A percentile compares a stretch with the other conserved stretches of the same genome.
Conservation (phyloP, 2,797 vertebrate genomes). For the Carcharodon carcharias region DNA sequence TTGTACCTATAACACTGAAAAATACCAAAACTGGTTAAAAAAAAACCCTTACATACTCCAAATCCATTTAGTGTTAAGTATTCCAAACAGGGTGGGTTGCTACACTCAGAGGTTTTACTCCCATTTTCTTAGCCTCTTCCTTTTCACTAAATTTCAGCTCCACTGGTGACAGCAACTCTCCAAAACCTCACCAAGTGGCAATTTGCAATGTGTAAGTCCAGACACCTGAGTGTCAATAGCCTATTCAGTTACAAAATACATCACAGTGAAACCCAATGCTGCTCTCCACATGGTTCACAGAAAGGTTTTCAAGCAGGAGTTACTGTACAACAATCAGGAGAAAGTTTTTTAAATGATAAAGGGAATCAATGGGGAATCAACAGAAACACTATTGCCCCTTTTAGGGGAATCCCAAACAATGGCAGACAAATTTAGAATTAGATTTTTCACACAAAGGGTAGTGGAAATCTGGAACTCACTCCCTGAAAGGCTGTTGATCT, state of each 20-base stretch:
- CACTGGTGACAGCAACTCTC: neutral
- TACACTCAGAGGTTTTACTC: neutral
- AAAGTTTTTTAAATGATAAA: neutral
- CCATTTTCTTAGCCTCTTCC: neutral
- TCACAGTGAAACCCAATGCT: neutral
- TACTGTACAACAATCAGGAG: neutral
- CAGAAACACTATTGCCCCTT: neutral
- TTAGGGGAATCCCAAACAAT: neutral
- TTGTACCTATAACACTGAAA: neutral
- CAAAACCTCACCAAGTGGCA: neutral
- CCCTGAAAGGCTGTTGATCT: neutral
- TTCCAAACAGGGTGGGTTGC: neutral
- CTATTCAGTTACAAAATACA: neutral
- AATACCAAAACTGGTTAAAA: neutral
- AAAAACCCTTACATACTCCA: neutral
- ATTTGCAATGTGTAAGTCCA: neutral
- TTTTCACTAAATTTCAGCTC: neutral
- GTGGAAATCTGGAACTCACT: neutral
- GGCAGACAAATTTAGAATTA: neutral
- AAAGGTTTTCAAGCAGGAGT: neutral
- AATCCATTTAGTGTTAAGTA: neutral
- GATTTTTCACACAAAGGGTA: neutral
- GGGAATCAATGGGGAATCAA: neutral
- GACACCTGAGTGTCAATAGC: neutral
- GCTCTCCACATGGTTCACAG: neutral